These are phyloP conservation scores for Euplagia quadripunctaria DNA, from an alignment of 2,888 invertebrate genomes.

Conservation along the genomic window DNA sequence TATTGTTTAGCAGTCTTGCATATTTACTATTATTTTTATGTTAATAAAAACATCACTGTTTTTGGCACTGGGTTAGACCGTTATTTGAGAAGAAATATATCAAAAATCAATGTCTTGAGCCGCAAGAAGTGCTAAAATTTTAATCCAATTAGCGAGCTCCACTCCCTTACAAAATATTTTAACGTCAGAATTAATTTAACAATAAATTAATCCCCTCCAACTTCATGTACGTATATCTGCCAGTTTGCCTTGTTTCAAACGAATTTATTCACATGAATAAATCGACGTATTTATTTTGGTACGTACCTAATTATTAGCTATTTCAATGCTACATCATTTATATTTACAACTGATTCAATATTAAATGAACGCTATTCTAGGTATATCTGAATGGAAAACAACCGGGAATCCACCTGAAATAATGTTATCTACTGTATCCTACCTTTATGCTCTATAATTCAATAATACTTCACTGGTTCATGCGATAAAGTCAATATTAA, in stretches of 20 bases:
- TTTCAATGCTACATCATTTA: neutral
- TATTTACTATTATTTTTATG: neutral
- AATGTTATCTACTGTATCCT: neutral
- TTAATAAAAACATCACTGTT: neutral
- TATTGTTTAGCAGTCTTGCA: neutral
- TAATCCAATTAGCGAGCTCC: slow-evolving; percentile 78
- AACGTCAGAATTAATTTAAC: slow-evolving; percentile 75
- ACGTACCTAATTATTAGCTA: slow-evolving; percentile 24
- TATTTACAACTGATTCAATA: slow-evolving; percentile 6
- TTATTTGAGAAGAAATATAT: slow-evolving; percentile 53
- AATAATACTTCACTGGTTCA: too few relatives aligned
- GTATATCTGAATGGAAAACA: neutral
- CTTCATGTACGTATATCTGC: slow-evolving; percentile 25
- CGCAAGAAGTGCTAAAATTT: slow-evolving; percentile 76
- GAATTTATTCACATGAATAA: slow-evolving; percentile 15
- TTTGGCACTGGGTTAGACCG: neutral
- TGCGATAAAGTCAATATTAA: too few relatives aligned
- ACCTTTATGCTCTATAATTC: too few relatives aligned
- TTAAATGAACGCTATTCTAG: neutral
- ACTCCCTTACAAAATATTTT: slow-evolving; percentile 74
- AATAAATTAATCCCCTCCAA: slow-evolving; percentile 68
- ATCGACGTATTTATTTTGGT: slow-evolving; percentile 29
- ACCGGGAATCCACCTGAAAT: neutral
- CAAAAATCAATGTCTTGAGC: slow-evolving; percentile 71
- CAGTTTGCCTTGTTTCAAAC: slow-evolving; percentile 8